Conservation (phyloP, 2,113 vertebrate species). For the Perca schrenkii region DNA sequence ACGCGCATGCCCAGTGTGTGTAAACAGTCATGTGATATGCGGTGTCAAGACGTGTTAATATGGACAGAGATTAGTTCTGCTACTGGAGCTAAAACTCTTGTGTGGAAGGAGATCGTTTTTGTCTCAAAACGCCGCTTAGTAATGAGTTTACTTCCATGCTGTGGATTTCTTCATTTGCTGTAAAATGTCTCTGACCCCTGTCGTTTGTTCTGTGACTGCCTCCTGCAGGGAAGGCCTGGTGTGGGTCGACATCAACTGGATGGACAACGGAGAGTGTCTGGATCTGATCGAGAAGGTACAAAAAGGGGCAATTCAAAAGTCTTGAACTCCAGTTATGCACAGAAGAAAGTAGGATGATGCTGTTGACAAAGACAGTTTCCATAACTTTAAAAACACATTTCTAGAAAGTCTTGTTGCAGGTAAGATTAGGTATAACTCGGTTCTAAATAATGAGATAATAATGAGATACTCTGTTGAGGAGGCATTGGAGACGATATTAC, state of each 20-base stretch:
- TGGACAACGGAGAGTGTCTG: constrained; percentile 97
- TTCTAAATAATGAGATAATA: too few species aligned
- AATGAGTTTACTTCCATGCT: background rate
- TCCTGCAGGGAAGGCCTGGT: constrained; percentile 91
- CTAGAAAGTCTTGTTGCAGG: too few species aligned
- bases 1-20: too few species aligned
- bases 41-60: too few species aligned
- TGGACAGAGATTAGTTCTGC: too few species aligned
- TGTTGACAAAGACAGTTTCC: background rate
- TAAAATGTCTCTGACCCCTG: background rate
- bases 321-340: background rate
- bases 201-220: background rate
- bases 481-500: too few species aligned
- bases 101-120: too few species aligned
- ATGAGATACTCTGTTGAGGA: too few species aligned
- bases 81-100: too few species aligned
- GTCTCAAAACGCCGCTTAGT: too few species aligned
- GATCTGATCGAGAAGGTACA: constrained; percentile 98
- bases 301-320: background rate
- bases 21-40: too few species aligned
- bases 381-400: background rate
- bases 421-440: too few species aligned
- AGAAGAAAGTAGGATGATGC: background rate
- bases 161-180: background rate
- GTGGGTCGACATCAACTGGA: constrained; percentile 97